Conservation (phyloP, 2,113 vertebrate genomes). For the Myrmophylax atrothorax region DNA sequence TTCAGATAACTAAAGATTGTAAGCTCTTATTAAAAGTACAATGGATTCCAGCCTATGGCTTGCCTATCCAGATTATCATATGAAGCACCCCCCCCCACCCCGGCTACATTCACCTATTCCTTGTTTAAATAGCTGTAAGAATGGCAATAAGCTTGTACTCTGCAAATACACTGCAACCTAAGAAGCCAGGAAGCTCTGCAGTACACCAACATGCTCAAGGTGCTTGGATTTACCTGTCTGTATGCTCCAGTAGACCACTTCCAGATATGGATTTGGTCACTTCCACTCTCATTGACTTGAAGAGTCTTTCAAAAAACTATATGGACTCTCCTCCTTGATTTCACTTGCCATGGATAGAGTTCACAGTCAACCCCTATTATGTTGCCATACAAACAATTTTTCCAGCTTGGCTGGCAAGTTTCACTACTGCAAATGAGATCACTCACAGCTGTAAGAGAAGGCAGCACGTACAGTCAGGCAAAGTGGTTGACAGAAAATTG, state of each 20-base stretch:
- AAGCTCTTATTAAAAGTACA: not conserved
- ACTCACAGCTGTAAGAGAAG: not conserved
- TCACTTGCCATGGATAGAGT: not conserved
- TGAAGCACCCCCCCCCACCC: not conserved
- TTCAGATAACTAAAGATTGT: not conserved
- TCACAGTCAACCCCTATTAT: not conserved
- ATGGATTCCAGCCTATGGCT: not conserved
- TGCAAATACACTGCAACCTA: not conserved
- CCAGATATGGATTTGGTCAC: not conserved
- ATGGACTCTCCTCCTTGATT: not conserved
- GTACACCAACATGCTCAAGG: not conserved
- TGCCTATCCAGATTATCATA: not conserved
- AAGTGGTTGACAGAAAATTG: not conserved
- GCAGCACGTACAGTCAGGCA: not conserved
- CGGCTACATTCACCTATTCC: not conserved
- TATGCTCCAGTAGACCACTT: not conserved
- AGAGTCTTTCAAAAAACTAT: not conserved
- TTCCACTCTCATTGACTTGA: not conserved
- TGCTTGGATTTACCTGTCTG: not conserved
- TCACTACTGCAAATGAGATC: not conserved
- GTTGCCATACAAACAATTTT: not conserved
- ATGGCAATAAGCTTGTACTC: accelerated
- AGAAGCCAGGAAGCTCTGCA: not conserved
- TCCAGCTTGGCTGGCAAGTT: not conserved
- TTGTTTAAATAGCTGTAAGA: not conserved